Conservation (phyloP, 2,797 vertebrate species). For the Fundulus diaphanus region DNA sequence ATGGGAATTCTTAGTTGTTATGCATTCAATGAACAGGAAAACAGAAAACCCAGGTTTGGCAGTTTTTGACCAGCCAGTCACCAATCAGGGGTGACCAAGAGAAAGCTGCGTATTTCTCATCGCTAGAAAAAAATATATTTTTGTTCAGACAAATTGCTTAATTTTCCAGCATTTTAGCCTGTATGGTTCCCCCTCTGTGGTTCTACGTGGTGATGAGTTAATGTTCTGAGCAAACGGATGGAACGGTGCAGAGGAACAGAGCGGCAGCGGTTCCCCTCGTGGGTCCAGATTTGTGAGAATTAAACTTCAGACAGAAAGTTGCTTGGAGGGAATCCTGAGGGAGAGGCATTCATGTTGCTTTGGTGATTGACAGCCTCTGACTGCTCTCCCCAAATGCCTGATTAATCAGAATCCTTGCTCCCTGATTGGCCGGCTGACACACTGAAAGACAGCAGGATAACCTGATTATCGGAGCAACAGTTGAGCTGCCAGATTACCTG, state of each 20-base stretch:
- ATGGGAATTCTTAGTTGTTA: too few relatives aligned
- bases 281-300: background rate
- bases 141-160: too few relatives aligned
- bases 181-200: background rate
- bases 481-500: slow-evolving; percentile 42
- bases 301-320: background rate
- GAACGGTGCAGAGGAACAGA: background rate
- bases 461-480: slow-evolving; percentile 18
- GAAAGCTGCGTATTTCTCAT: too few relatives aligned
- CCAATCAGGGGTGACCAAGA: too few relatives aligned
- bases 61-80: too few relatives aligned
- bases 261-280: background rate
- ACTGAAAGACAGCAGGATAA: slow-evolving; percentile 26
- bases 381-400: background rate
- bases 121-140: too few relatives aligned
- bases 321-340: too few relatives aligned
- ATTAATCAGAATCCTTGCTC: slow-evolving; percentile 4
- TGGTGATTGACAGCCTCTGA: background rate
- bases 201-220: background rate
- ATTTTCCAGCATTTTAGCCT: too few relatives aligned
- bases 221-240: background rate
- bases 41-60: too few relatives aligned
- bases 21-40: too few relatives aligned
- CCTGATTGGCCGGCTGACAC: slow-evolving; percentile 38
- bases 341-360: background rate